phyloP scores from a whole-genome alignment of 2,888 invertebrate genomes.

The Xestoiulus laeticollis region DNA sequence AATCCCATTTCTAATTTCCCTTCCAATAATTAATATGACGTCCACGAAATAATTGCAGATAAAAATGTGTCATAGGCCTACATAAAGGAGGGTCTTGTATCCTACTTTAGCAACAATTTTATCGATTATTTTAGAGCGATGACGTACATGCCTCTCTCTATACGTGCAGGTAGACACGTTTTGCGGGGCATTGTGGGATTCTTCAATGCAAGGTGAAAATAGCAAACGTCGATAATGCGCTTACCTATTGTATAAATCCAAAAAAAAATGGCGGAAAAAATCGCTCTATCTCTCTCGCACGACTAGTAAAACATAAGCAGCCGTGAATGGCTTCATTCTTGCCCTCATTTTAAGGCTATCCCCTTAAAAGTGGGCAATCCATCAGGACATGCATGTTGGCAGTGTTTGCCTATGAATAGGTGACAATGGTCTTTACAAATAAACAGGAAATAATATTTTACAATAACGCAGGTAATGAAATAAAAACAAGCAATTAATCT shows the following conservation, averaged over 20 bases:
- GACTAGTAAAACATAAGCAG: background rate
- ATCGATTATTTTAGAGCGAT: background rate
- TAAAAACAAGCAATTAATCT: too few species aligned
- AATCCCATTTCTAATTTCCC: background rate
- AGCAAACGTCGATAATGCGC: slow-evolving; percentile 34
- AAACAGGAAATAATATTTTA: too few species aligned
- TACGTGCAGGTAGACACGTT: background rate
- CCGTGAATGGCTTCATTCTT: background rate
- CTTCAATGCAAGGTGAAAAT: slow-evolving; percentile 6
- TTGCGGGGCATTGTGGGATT: background rate
- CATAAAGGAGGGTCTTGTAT: background rate
- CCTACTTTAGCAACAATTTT: background rate
- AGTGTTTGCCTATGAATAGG: background rate
- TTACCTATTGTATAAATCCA: slow-evolving; percentile 8
- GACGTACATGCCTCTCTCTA: background rate
- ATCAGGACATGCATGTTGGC: background rate
- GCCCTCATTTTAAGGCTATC: background rate
- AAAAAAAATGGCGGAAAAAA: background rate
- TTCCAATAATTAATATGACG: slow-evolving; percentile 9
- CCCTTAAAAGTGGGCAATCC: background rate
- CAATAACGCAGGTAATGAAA: too few species aligned
- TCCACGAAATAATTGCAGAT: background rate
- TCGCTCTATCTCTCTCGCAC: background rate
- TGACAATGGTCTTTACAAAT: too few species aligned
- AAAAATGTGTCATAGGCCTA: background rate